Percentiles rank a stretch among this genome's conserved stretches.
These are phyloP conservation scores for Syrphus vitripennis DNA, from an alignment of 2,888 invertebrate species.

Conservation along the genomic window DNA sequence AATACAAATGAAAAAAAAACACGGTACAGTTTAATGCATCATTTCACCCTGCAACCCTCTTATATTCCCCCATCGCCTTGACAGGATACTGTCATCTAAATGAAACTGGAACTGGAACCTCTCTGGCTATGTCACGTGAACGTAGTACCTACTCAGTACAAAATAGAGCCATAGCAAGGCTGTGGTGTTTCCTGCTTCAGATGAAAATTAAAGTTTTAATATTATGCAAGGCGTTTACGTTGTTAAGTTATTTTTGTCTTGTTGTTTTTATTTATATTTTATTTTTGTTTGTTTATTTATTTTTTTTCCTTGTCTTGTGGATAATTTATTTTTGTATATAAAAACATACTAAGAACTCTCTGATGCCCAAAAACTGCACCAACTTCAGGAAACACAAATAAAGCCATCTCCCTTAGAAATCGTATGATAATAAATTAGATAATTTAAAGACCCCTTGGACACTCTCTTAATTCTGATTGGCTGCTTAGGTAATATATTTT, in stretches of 20 bases:
- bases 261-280: background rate
- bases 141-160: slow-evolving; percentile 10
- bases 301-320: slow-evolving; percentile 34
- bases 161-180: background rate
- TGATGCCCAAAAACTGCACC: slow-evolving; percentile 47
- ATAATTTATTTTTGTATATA: slow-evolving; percentile 59
- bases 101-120: slow-evolving; percentile 60
- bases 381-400: slow-evolving; percentile 30
- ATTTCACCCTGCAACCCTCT: slow-evolving; percentile 26
- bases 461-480: slow-evolving; percentile 51
- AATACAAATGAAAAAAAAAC: slow-evolving; percentile 62
- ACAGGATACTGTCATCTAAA: slow-evolving; percentile 56
- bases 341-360: slow-evolving; percentile 2
- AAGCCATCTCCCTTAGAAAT: background rate
- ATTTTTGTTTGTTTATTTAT: slow-evolving; percentile 19
- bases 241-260: slow-evolving; percentile 36
- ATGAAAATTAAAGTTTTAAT: slow-evolving; percentile 73
- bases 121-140: slow-evolving; percentile 49
- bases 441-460: slow-evolving; percentile 4
- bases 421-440: background rate
- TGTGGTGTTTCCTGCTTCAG: slow-evolving; percentile 40
- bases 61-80: background rate
- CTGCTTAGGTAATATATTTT: slow-evolving; percentile 1
- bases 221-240: slow-evolving; percentile 72
- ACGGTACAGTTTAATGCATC: slow-evolving; percentile 51